phyloP scores from a whole-genome alignment of 1,140 invertebrate genomes.

The Wasmannia auropunctata region DNA sequence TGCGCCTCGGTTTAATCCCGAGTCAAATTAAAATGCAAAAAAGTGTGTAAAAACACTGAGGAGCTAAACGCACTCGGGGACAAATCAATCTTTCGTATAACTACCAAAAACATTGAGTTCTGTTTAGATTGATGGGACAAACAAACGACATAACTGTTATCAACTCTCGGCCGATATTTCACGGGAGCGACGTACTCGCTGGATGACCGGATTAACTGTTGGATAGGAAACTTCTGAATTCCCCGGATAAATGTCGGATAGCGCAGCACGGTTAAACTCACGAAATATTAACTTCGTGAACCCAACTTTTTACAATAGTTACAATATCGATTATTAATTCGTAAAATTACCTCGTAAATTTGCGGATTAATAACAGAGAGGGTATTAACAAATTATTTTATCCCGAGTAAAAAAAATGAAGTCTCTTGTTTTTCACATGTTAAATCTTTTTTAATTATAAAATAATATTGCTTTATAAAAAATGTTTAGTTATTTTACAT shows the following conservation, averaged over 20 bases:
- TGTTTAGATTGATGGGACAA: constrained; percentile 6
- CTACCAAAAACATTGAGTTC: constrained; percentile 27
- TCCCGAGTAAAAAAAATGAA: not conserved
- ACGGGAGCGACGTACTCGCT: constrained; percentile 12
- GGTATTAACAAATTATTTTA: not conserved
- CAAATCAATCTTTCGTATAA: not conserved
- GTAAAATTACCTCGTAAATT: not conserved
- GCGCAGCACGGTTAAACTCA: not conserved
- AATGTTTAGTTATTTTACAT: not conserved
- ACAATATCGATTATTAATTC: constrained; percentile 11
- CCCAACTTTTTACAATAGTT: constrained; percentile 33
- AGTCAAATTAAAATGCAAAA: constrained; percentile 5
- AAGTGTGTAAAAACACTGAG: not conserved
- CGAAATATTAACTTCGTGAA: constrained; percentile 29
- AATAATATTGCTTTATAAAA: not conserved
- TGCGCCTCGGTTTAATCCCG: not conserved
- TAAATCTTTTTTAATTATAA: not conserved
- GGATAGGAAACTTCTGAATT: constrained; percentile 45
- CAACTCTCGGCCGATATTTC: constrained; percentile 20
- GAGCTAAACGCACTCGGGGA: not conserved
- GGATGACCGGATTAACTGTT: constrained; percentile 31
- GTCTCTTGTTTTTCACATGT: not conserved
- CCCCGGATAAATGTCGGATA: constrained; percentile 41
- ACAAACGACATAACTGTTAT: constrained; percentile 36
- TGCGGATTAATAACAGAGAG: not conserved